Conservation (phyloP, 2,797 vertebrate species). For the Pangasius krempfi region DNA sequence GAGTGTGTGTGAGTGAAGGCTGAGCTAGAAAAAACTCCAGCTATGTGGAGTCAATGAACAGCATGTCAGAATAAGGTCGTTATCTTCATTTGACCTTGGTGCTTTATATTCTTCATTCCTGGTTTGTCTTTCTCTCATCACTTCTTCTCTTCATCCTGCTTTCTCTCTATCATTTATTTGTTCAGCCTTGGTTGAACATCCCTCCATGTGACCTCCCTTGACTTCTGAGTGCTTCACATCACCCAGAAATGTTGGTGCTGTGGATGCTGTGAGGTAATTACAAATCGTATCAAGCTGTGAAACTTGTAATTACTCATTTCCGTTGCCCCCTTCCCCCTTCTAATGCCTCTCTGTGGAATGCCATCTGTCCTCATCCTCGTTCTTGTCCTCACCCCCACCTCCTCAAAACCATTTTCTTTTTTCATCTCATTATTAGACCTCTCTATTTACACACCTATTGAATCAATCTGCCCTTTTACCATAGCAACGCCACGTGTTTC, state of each 20-base stretch:
- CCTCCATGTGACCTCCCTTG: slow-evolving; percentile 49
- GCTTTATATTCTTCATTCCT: not conserved
- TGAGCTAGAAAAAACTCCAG: not conserved
- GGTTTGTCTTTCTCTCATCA: not conserved
- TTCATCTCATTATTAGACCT: slow-evolving; percentile 10
- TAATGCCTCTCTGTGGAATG: slow-evolving; percentile 51
- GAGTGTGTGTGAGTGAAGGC: not conserved
- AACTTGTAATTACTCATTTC: slow-evolving; percentile 58
- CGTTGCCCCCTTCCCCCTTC: slow-evolving; percentile 43
- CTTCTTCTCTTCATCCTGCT: not conserved
- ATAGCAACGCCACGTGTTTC: not conserved
- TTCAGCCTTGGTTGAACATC: slow-evolving; percentile 4
- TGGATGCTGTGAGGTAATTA: slow-evolving; percentile 55
- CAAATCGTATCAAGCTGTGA: slow-evolving; percentile 57
- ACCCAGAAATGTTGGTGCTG: slow-evolving; percentile 34
- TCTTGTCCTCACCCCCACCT: not conserved
- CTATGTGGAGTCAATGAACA: not conserved
- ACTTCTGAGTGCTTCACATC: slow-evolving; percentile 26
- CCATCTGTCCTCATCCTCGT: slow-evolving; percentile 51
- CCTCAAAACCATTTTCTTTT: slow-evolving; percentile 8
- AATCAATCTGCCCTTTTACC: slow-evolving; percentile 19
- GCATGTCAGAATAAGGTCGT: not conserved
- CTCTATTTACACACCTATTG: slow-evolving; percentile 41
- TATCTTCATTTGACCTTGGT: not conserved
- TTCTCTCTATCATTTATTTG: slow-evolving; percentile 34